phyloP scores from a whole-genome alignment of 2,797 vertebrate genomes.

The Arctocebus calabarensis region DNA sequence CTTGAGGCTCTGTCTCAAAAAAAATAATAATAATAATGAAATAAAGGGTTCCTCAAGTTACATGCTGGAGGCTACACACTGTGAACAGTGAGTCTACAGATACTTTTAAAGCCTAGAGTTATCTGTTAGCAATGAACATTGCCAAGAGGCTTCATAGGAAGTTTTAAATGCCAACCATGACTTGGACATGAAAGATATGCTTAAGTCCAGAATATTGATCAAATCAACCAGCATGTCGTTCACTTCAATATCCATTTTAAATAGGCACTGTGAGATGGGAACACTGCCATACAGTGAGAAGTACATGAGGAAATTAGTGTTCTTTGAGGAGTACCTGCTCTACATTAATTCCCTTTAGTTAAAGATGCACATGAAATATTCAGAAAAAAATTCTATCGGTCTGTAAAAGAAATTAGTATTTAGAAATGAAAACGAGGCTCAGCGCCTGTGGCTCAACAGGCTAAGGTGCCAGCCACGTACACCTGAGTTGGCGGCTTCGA shows the following conservation, averaged over 20 bases:
- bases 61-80: conserved; percentile 82
- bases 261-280: conserved; percentile 91
- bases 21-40: no score
- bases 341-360: conserved; percentile 91
- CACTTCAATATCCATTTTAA: conserved; percentile 89
- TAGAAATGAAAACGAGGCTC: no score
- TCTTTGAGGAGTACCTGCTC: conserved; percentile 91
- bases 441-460: no score
- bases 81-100: conserved; percentile 83
- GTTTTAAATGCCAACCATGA: conserved; percentile 92
- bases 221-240: conserved; percentile 88
- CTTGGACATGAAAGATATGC: conserved; percentile 88
- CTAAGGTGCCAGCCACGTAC: no score
- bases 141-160: conserved; percentile 86
- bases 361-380: conserved; percentile 89
- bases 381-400: conserved; percentile 84
- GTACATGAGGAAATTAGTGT: conserved; percentile 89
- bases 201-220: conserved; percentile 87
- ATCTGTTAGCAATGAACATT: conserved; percentile 85
- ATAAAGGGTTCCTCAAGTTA: conserved; percentile 80
- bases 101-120: conserved; percentile 87
- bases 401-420: conserved; percentile 90
- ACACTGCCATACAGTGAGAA: conserved; percentile 88
- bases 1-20: no score
- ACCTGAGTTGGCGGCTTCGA: no score